A percentile compares a stretch with the other conserved stretches of the same genome.
phyloP scores from a whole-genome alignment of 2,797 vertebrate species.

The Eulemur rubriventer region DNA sequence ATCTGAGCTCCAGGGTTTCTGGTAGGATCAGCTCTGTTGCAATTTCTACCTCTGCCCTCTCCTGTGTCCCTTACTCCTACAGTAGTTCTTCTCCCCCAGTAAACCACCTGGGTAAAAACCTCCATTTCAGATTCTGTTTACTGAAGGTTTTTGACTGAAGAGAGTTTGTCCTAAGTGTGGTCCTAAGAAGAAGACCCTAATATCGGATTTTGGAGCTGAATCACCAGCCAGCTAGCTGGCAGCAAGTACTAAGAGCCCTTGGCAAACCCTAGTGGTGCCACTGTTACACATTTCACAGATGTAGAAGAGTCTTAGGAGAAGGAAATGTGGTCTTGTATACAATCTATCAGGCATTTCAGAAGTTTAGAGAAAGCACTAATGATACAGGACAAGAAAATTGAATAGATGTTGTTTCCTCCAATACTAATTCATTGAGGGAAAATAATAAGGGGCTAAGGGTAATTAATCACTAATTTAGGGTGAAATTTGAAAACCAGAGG shows the following conservation, averaged over 20 bases:
- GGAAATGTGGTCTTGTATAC: not conserved
- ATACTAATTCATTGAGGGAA: not conserved
- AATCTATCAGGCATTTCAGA: not conserved
- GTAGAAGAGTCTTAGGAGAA: not conserved
- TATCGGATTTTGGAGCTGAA: not conserved
- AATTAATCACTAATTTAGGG: slow-evolving; percentile 10
- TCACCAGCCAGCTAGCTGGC: not conserved
- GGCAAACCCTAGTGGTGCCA: not conserved
- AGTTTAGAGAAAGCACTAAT: not conserved
- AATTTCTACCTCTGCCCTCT: not conserved
- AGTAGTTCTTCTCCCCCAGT: not conserved
- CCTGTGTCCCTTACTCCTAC: not conserved
- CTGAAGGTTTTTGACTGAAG: not conserved
- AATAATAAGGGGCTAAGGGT: not conserved
- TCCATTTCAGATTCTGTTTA: not conserved
- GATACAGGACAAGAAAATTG: not conserved
- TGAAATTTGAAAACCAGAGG: not conserved
- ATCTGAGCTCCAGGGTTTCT: not conserved
- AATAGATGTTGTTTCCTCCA: not conserved
- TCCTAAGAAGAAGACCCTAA: not conserved
- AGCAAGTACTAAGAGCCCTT: not conserved
- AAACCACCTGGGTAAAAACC: not conserved
- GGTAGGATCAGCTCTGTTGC: not conserved
- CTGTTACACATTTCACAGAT: not conserved
- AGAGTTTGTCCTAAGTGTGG: not conserved